A percentile compares a stretch with the other conserved stretches of the same genome.
These are phyloP conservation scores for Caenorhabditis sulstoni DNA, from an alignment of 2,888 invertebrate species.

Conservation along the genomic window DNA sequence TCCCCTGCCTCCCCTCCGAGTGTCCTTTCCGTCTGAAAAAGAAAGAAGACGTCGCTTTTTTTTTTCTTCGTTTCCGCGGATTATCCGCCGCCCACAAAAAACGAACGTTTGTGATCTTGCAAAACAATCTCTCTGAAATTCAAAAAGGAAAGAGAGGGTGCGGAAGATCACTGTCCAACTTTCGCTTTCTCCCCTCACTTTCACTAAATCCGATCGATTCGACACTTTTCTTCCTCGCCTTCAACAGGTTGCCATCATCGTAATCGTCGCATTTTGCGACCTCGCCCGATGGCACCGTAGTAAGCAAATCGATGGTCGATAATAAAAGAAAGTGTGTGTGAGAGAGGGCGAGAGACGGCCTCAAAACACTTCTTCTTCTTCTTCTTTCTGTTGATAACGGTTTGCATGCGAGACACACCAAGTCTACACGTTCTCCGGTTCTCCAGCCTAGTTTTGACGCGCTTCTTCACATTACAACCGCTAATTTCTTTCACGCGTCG, in stretches of 20 bases:
- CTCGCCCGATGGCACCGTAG: constrained; percentile 4
- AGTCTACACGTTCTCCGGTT: background rate
- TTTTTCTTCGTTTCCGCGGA: no score
- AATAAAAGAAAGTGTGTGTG: background rate
- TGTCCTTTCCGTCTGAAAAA: no score
- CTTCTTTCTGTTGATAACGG: background rate
- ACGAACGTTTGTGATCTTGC: background rate
- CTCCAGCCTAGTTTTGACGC: background rate
- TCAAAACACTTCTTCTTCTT: background rate
- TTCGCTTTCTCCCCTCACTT: background rate
- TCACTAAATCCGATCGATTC: background rate
- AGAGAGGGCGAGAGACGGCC: background rate
- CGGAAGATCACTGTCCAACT: background rate
- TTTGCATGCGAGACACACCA: background rate
- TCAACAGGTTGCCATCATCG: constrained; percentile 1
- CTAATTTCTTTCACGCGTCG: no score
- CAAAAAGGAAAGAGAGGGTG: background rate
- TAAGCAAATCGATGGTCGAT: constrained; percentile 3
- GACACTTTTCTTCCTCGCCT: background rate
- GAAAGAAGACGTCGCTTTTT: background rate
- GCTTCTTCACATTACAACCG: no score
- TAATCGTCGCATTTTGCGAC: background rate
- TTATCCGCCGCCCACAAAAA: no score
- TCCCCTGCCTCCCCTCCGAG: constrained; percentile 4
- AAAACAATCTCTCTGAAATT: background rate